Evolutionary conservation across 2,888 invertebrate species (phyloP).

Genomic region (Mactromeris polynyma): DNA sequence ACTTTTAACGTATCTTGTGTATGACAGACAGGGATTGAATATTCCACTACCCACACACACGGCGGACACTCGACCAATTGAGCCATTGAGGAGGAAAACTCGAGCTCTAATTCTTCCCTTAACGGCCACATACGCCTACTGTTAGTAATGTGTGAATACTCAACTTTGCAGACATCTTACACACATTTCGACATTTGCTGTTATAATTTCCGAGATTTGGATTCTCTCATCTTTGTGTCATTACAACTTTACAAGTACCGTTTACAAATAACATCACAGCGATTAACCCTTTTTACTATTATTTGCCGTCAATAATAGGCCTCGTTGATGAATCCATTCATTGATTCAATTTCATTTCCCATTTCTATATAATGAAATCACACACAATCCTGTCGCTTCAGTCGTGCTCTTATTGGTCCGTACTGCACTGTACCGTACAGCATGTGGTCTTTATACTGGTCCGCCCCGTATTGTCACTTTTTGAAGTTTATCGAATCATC

Average conservation of each 20-base stretch:
- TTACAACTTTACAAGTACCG: background rate
- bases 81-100: too few species aligned
- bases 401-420: conserved; percentile 10
- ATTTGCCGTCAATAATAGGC: background rate
- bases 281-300: conserved; percentile 1
- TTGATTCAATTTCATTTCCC: conserved; percentile 31
- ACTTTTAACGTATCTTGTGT: too few species aligned
- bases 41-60: too few species aligned
- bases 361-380: conserved; percentile 6
- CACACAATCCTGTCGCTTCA: background rate
- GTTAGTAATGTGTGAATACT: too few species aligned
- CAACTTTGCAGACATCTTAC: too few species aligned
- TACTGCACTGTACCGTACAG: background rate
- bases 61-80: too few species aligned
- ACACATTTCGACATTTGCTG: too few species aligned
- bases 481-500: conserved; percentile 28
- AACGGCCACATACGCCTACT: too few species aligned
- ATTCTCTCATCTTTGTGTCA: too few species aligned
- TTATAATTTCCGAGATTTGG: too few species aligned
- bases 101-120: too few species aligned
- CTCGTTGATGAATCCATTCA: background rate
- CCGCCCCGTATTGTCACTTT: conserved; percentile 19
- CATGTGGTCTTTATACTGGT: conserved; percentile 11
- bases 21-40: too few species aligned
- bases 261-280: conserved; percentile 11